These are phyloP conservation scores for Eupelmus urozonus DNA, from an alignment of 2,888 invertebrate genomes.

Conservation along the genomic window DNA sequence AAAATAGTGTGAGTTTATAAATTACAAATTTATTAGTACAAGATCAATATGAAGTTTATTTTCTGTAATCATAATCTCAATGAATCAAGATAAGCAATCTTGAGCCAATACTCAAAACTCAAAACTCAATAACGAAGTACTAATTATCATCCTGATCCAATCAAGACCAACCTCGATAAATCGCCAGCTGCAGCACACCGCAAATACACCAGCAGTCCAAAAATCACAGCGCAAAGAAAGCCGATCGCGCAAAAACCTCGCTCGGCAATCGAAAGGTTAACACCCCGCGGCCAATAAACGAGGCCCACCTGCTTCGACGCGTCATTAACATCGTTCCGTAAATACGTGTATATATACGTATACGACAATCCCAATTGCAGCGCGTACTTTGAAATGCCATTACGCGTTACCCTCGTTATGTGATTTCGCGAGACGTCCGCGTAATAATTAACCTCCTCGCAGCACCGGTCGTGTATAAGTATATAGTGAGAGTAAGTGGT, in stretches of 20 bases:
- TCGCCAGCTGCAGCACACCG: no score
- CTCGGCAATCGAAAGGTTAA: not conserved
- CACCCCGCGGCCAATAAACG: not conserved
- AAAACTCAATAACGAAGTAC: no score
- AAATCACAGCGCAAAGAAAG: not conserved
- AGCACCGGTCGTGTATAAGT: not conserved
- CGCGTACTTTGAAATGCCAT: not conserved
- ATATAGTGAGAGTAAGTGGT: not conserved
- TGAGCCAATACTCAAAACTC: no score
- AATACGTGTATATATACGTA: no score
- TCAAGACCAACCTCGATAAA: no score
- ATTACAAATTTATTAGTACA: no score
- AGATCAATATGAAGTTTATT: no score
- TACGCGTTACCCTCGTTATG: conserved; percentile 22
- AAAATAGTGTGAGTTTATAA: no score
- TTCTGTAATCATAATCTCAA: no score
- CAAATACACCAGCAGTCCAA: not conserved
- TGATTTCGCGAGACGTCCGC: not conserved
- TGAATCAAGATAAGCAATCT: no score
- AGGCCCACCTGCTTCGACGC: not conserved
- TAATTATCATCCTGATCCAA: no score
- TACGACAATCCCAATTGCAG: not conserved
- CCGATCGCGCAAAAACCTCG: not conserved
- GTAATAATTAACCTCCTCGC: not conserved
- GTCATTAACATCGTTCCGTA: conserved; percentile 11